A percentile compares a stretch with the other conserved stretches of the same genome.
phyloP scores from a whole-genome alignment of 2,888 invertebrate species.

The Lottia gigantea region DNA sequence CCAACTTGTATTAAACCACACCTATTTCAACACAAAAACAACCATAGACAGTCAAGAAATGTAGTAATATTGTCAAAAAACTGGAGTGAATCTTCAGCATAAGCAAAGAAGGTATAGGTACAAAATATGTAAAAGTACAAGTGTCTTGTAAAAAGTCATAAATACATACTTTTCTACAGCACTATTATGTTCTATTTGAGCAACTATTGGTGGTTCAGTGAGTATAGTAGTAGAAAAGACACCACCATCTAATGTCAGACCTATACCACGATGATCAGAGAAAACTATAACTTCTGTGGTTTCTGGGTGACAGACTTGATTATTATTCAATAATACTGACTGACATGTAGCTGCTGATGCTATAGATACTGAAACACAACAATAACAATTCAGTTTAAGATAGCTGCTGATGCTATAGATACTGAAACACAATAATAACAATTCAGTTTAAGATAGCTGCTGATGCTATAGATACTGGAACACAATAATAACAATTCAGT shows the following conservation, averaged over 20 bases:
- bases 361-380: conserved; percentile 45
- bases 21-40: conserved; percentile 35
- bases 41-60: no score
- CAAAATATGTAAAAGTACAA: not conserved
- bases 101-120: not conserved
- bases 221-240: conserved; percentile 55
- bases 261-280: conserved; percentile 71
- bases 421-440: no score
- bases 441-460: no score
- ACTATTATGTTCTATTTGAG: conserved; percentile 72
- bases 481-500: no score
- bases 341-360: conserved; percentile 43
- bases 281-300: conserved; percentile 71
- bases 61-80: no score
- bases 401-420: conserved; percentile 44
- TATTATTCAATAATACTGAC: conserved; percentile 53
- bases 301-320: conserved; percentile 72
- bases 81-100: no score
- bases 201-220: conserved; percentile 69
- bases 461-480: no score
- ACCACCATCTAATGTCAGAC: conserved; percentile 71
- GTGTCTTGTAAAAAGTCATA: no score
- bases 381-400: conserved; percentile 6
- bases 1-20: conserved; percentile 72
- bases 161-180: conserved; percentile 73